Base-by-base conservation (phyloP, 2,888 invertebrate genomes). In the Caenorhabditis sp. region DNA sequence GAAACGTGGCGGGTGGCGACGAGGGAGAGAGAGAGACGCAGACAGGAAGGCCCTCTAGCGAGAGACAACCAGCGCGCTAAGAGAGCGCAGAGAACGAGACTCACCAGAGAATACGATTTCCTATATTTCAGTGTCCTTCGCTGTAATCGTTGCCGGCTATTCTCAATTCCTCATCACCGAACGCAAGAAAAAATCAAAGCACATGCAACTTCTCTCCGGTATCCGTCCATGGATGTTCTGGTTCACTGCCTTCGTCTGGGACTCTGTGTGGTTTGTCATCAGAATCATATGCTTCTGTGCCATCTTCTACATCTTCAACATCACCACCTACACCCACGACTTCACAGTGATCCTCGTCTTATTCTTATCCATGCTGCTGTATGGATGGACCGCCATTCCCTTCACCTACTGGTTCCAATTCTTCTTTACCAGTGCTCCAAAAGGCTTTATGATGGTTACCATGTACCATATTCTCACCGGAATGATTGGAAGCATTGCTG, bases 401-500 rank as follows among this genome's bases (percentile, higher is more conserved):
- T 83, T 82, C 58, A 88, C 88, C n/a, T 89, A 89, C 69, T 85
- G 85, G 64, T 88, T 89, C 78, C 85, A 86, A 44, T 89, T 89
- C 80, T 71, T 85, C 18, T 89, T 89, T 77, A 82, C 76, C 15
- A 84, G 87, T 2, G 89, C 89, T n/a, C 89, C 89, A 9, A 88
- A 89, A 61, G 89, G 89, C 44, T 89, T 88, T 78, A 89, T 88
- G 37, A 78, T 89, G 69, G 84, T 89, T 22, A 88, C 87, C 13
- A 88, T 89, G 88, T 88, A 85, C 71, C 86, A 89, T 56, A 86
- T 89, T 26, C 79, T 89, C 37, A 83, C 87, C 3, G 89, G 89
- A 55, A 89, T 89, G 88, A 86, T 89, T 40, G 88, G 89, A 11
- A 77, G 86, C 8, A 89, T 89, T 58, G 88, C 89, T 13, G 83